Conservation (phyloP, 1,140 invertebrate genomes). For the Lepidurus apus region DNA sequence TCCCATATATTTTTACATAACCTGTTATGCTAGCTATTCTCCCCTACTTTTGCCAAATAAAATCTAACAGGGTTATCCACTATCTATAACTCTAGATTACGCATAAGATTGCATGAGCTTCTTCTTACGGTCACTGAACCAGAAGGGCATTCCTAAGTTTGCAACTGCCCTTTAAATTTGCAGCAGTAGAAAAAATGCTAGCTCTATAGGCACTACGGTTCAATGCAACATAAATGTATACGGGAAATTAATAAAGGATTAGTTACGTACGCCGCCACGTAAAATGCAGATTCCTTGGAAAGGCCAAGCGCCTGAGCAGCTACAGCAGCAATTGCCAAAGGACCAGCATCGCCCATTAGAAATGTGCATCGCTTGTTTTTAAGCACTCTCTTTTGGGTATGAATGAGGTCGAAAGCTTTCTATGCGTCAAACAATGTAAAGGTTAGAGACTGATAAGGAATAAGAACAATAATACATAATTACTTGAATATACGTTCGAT, state of each 20-base stretch:
- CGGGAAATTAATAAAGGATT: constrained; percentile 35
- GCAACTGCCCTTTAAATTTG: not conserved
- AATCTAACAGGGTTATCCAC: too few species aligned
- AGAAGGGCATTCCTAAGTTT: too few species aligned
- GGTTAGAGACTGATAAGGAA: constrained; percentile 25
- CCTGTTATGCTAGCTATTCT: too few species aligned
- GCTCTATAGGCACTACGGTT: too few species aligned
- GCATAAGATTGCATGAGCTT: too few species aligned
- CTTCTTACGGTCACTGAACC: too few species aligned
- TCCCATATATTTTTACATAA: too few species aligned
- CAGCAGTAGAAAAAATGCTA: not conserved
- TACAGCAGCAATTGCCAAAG: constrained; percentile 62
- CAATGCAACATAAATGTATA: not conserved
- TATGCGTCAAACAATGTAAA: constrained; percentile 34
- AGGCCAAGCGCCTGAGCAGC: constrained; percentile 23
- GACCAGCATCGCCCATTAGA: constrained; percentile 70
- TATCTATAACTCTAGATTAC: too few species aligned
- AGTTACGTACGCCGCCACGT: constrained; percentile 22
- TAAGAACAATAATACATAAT: not conserved
- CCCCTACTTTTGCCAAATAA: too few species aligned
- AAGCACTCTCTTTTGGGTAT: constrained; percentile 24
- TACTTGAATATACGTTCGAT: constrained; percentile 39
- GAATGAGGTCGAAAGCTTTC: constrained; percentile 29
- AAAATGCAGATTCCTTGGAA: constrained; percentile 24
- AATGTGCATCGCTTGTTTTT: constrained; percentile 54